Conservation (phyloP, 2,113 vertebrate species). For the Varanus salvator region DNA sequence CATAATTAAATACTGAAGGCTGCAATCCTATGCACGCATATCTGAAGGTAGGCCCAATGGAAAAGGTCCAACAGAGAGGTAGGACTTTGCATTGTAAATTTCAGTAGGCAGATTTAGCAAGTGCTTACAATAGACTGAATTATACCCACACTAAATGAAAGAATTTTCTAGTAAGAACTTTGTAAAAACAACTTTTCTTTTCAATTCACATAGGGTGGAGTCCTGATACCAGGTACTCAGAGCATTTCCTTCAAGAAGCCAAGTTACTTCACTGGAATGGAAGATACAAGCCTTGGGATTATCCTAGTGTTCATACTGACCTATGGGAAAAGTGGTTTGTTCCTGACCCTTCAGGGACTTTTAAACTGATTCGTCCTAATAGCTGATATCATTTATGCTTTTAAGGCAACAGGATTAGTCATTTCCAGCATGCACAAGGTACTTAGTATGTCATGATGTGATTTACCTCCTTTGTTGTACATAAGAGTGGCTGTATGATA, state of each 20-base stretch:
- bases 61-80: not conserved
- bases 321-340: constrained; percentile 97
- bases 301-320: constrained; percentile 86
- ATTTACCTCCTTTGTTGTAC: not conserved
- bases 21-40: not conserved
- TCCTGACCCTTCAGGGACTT: constrained; percentile 89
- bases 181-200: not conserved
- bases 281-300: constrained; percentile 93
- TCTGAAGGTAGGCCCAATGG: too few species aligned
- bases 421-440: not conserved
- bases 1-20: not conserved
- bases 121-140: not conserved
- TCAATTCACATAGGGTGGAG: constrained; percentile 86
- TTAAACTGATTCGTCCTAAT: constrained; percentile 82
- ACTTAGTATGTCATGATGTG: not conserved
- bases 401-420: not conserved
- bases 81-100: not conserved
- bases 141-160: not conserved
- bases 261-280: constrained; percentile 96
- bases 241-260: constrained; percentile 87
- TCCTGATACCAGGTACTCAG: constrained; percentile 86
- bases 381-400: constrained; percentile 55
- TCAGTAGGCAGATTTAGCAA: not conserved
- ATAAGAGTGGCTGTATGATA: constrained; percentile 22
- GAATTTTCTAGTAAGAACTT: not conserved